Evolutionary conservation across 2,797 vertebrate genomes (phyloP), one percentile per base, ranked within the genome.

Genomic region (Borostomias antarcticus): DNA sequence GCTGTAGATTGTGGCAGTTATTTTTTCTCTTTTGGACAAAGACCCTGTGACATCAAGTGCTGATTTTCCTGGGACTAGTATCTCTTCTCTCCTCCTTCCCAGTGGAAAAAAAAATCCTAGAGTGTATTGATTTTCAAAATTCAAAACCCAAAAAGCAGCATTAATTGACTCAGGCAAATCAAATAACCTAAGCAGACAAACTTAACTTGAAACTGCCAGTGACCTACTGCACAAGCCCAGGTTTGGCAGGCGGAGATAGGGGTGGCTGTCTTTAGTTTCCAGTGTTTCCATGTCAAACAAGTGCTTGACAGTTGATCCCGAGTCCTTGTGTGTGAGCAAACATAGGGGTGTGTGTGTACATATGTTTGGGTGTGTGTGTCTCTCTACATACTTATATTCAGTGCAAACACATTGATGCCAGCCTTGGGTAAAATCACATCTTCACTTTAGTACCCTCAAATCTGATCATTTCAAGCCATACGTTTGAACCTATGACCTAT

Each of bases 331-430:
- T 87, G 86, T 82, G 82, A 89, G 75, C 75, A 88, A 89, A 89
- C 75, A 72, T 85, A 83, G 78, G 25, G 54, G 72, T 75, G 74
- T 77, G 64, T 78, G 68, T 78, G 72, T 25, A 63, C 77, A 23
- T 17, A 23, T 59, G 54, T 72, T 26, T 66, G 62, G 82, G 51
- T 89, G 70, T 83, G 82, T 80, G 84, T 89, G 82, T 89, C 74
- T 89, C 85, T 89, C 86, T 85, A 91, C 91, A 91, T 85, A 86
- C 79, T 72, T 86, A 72, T 78, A 88, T 89, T 92, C 90, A 92
- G 91, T 92, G 92, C 90, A 93, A 92, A 92, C 89, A 89, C 85
- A 77, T 89, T 82, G 80, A 68, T 61, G 75, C 61, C 77, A 68
- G 66, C 47, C 65, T 69, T 67, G 85, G 77, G 79, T 72, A 87